Conservation (phyloP, 1,140 invertebrate species). For the Anastatus disparis region DNA sequence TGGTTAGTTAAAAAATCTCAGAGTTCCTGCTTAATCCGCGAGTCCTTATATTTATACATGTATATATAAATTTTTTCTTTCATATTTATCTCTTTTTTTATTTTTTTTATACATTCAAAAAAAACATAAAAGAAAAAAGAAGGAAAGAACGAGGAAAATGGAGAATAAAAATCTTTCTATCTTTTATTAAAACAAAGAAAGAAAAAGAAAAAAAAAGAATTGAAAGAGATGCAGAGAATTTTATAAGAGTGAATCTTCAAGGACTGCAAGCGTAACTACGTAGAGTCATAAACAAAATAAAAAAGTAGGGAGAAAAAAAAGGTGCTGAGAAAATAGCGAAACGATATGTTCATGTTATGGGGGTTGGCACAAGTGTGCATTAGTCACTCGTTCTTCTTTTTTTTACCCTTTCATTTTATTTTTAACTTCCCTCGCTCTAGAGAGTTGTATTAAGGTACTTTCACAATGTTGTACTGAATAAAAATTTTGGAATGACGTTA, state of each 20-base stretch:
- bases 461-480: neutral
- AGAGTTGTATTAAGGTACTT: neutral
- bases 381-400: neutral
- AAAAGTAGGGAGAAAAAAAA: no score
- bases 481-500: no score
- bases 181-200: neutral
- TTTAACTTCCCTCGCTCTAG: neutral
- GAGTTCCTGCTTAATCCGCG: constrained; percentile 21
- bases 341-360: neutral
- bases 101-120: neutral
- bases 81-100: neutral
- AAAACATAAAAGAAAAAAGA: neutral
- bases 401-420: neutral
- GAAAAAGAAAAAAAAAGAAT: neutral
- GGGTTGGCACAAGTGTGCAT: constrained; percentile 1
- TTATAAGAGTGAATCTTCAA: constrained; percentile 10
- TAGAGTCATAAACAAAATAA: neutral
- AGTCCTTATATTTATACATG: neutral
- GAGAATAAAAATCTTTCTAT: no score
- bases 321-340: neutral
- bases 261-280: neutral
- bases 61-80: neutral
- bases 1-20: constrained; percentile 9
- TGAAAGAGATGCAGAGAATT: neutral
- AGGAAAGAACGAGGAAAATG: neutral